A percentile compares a stretch with the other conserved stretches of the same genome.
These are phyloP conservation scores for Mylabris sibirica DNA, from an alignment of 2,888 invertebrate species.

Conservation along the genomic window DNA sequence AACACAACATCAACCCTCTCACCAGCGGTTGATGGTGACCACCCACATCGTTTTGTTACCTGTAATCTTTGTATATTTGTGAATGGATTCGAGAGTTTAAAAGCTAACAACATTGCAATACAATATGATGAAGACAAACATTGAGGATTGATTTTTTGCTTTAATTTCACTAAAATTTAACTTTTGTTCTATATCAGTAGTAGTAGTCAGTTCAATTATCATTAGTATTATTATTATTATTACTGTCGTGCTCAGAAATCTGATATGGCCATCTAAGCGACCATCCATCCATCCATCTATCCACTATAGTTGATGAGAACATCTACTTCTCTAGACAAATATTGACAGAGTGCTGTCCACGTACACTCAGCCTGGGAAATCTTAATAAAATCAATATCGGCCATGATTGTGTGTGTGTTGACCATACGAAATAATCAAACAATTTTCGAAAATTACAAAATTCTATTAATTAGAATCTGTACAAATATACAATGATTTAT, in stretches of 20 bases:
- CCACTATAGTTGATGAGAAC: constrained; percentile 62
- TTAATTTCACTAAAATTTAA: background rate
- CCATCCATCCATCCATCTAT: constrained; percentile 43
- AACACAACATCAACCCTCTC: constrained; percentile 7
- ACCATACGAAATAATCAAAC: constrained; percentile 43
- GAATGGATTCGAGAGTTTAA: constrained; percentile 14
- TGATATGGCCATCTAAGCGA: constrained; percentile 37
- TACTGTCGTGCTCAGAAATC: constrained; percentile 32
- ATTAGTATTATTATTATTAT: constrained; percentile 3
- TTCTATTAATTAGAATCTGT: background rate
- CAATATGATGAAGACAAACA: background rate
- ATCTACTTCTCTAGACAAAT: constrained; percentile 74
- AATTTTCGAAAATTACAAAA: background rate
- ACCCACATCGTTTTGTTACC: constrained; percentile 30
- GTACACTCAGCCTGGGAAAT: constrained; percentile 56
- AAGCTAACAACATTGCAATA: background rate
- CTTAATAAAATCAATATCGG: constrained; percentile 58
- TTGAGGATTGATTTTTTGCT: background rate
- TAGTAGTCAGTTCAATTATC: background rate
- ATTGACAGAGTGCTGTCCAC: constrained; percentile 66
- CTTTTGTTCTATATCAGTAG: background rate
- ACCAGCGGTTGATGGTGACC: too few species aligned
- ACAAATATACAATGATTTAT: background rate
- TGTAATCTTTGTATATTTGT: constrained; percentile 19
- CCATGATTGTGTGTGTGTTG: constrained; percentile 42